Evolutionary conservation across 1,140 invertebrate genomes (phyloP).

Genomic region (Eurosta solidaginis): DNA sequence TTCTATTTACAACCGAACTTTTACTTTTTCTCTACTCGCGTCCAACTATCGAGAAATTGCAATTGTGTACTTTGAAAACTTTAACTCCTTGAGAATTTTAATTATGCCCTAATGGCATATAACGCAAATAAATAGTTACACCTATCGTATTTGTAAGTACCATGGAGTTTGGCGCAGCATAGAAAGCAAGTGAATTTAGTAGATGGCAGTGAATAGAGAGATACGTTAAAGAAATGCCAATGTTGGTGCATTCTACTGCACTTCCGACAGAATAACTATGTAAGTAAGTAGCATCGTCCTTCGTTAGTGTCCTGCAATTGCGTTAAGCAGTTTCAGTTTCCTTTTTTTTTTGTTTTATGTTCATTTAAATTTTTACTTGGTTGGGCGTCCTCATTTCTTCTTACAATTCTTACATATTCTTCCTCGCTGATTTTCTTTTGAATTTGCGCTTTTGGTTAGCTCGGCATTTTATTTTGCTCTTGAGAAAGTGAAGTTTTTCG

Average conservation of each 20-base stretch:
- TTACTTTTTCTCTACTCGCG: neutral
- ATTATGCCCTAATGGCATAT: slow-evolving; percentile 59
- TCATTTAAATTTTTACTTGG: neutral
- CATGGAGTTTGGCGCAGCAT: neutral
- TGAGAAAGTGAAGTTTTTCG: neutral
- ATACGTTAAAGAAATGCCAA: neutral
- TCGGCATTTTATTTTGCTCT: neutral
- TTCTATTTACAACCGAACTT: neutral
- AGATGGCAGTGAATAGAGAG: neutral
- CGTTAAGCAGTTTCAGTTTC: slow-evolving; percentile 12
- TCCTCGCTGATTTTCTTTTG: neutral
- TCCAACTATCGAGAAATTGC: slow-evolving; percentile 1
- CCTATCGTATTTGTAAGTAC: neutral
- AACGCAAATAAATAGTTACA: slow-evolving; percentile 42
- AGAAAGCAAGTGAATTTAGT: neutral
- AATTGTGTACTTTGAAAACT: slow-evolving; percentile 22
- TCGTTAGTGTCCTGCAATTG: slow-evolving; percentile 4
- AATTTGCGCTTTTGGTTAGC: neutral
- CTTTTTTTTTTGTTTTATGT: slow-evolving; percentile 5
- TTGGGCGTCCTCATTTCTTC: slow-evolving; percentile 17
- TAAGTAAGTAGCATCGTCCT: slow-evolving; percentile 29
- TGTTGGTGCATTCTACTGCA: neutral
- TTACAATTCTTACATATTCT: neutral
- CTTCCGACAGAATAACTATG: neutral
- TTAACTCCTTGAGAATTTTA: slow-evolving; percentile 54